Conservation (phyloP, 2,113 vertebrate genomes). For the Paracanthobrama guichenoti region DNA sequence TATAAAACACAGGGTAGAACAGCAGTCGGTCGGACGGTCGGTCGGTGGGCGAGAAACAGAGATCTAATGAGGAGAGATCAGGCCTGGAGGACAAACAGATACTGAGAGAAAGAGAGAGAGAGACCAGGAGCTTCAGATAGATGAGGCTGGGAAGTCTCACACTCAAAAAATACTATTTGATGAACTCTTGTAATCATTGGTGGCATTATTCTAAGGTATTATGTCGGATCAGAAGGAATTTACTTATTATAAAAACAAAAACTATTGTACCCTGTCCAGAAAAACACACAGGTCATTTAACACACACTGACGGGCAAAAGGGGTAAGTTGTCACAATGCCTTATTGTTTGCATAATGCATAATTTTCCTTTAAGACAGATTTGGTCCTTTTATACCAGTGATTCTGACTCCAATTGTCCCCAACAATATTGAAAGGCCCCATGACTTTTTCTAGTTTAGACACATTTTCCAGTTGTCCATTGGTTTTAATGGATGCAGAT, state of each 20-base stretch:
- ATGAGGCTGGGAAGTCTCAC: background rate
- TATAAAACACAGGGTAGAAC: constrained; percentile 47
- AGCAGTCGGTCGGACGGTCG: constrained; percentile 11
- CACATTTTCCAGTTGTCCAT: background rate
- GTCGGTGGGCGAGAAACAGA: constrained; percentile 31
- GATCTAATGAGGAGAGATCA: constrained; percentile 49
- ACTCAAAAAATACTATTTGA: background rate
- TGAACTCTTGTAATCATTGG: background rate
- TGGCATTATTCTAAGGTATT: background rate
- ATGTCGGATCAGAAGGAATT: background rate
- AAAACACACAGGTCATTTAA: background rate
- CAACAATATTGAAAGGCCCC: too few relatives aligned
- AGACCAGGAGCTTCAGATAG: constrained; percentile 23
- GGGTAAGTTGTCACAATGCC: background rate
- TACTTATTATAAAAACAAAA: background rate
- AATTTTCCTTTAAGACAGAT: too few relatives aligned
- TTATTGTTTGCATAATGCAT: too few relatives aligned
- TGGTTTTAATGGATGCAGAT: background rate
- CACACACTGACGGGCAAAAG: background rate
- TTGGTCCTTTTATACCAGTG: too few relatives aligned
- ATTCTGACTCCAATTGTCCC: too few relatives aligned
- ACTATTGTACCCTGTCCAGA: background rate
- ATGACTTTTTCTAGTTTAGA: background rate
- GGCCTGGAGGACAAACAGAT: constrained; percentile 42
- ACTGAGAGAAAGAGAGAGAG: constrained; percentile 9